A percentile compares a stretch with the other conserved stretches of the same genome.
Conservation (phyloP, 1,140 invertebrate genomes). For the Harlomillsia oculata region DNA sequence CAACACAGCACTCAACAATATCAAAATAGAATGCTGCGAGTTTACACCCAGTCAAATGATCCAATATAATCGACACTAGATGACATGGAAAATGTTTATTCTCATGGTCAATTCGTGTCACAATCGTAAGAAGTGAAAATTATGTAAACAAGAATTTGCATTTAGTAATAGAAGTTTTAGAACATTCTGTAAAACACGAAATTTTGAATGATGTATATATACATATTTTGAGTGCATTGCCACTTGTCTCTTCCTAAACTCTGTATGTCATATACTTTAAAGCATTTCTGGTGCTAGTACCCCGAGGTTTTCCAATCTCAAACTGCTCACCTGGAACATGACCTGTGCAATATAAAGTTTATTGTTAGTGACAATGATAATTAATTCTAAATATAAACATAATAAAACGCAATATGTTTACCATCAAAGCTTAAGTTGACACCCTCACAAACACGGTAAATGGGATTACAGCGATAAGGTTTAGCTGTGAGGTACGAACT, state of each 20-base stretch:
- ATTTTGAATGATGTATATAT: too few relatives aligned
- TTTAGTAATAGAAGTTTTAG: too few relatives aligned
- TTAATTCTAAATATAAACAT: not conserved
- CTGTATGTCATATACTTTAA: slow-evolving; percentile 33
- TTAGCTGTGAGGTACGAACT: slow-evolving; percentile 30
- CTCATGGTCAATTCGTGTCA: too few relatives aligned
- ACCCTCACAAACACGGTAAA: slow-evolving; percentile 29
- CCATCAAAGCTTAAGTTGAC: slow-evolving; percentile 17
- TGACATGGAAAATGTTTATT: too few relatives aligned
- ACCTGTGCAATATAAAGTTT: slow-evolving; percentile 3
- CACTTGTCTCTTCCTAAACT: slow-evolving; percentile 11
- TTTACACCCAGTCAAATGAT: too few relatives aligned
- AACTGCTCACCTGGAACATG: slow-evolving; percentile 32
- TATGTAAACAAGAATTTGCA: too few relatives aligned
- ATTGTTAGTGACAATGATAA: not conserved
- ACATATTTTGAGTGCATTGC: too few relatives aligned
- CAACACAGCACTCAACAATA: slow-evolving; percentile 10
- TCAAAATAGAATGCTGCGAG: slow-evolving; percentile 9
- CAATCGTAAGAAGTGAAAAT: too few relatives aligned
- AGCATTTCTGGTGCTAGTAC: slow-evolving; percentile 29
- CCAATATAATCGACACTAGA: too few relatives aligned
- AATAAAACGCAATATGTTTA: not conserved
- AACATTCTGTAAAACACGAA: too few relatives aligned
- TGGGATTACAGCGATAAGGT: slow-evolving; percentile 27
- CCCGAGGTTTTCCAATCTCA: slow-evolving; percentile 22